phyloP scores from a whole-genome alignment of 2,113 vertebrate species.

The Sphaerodactylus townsendi region DNA sequence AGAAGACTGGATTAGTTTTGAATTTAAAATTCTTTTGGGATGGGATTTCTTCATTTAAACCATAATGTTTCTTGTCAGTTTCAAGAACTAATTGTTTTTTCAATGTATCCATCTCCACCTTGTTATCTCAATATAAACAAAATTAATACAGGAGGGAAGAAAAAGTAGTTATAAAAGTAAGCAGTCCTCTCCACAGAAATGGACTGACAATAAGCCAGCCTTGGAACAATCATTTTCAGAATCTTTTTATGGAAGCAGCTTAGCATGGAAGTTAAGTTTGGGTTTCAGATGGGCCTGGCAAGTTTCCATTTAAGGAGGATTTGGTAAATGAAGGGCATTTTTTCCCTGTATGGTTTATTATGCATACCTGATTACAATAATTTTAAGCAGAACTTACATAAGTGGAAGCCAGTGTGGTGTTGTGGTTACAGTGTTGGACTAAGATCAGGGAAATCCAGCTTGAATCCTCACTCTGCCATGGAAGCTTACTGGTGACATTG shows the following conservation, averaged over 20 bases:
- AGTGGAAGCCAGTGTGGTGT: not conserved
- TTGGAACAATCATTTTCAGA: not conserved
- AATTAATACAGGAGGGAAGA: not conserved
- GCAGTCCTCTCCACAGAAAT: not conserved
- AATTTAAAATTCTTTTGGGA: no score
- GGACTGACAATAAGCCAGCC: not conserved
- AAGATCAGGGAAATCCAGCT: no score
- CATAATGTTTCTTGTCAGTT: not conserved
- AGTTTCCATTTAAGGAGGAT: not conserved
- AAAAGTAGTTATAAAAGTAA: not conserved
- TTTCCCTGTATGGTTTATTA: not conserved
- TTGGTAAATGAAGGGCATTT: not conserved
- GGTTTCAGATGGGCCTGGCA: not conserved
- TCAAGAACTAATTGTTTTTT: not conserved
- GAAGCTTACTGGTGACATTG: no score
- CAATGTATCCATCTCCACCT: not conserved
- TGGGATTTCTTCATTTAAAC: not conserved
- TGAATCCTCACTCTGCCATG: no score
- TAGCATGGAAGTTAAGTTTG: not conserved
- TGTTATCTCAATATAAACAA: slow-evolving; percentile 1
- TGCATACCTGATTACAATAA: not conserved
- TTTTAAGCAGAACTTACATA: not conserved
- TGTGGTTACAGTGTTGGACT: no score
- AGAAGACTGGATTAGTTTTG: no score
- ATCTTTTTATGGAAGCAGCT: not conserved